Evolutionary conservation across 2,113 vertebrate genomes (phyloP).

Genomic region (Malurus elegans): DNA sequence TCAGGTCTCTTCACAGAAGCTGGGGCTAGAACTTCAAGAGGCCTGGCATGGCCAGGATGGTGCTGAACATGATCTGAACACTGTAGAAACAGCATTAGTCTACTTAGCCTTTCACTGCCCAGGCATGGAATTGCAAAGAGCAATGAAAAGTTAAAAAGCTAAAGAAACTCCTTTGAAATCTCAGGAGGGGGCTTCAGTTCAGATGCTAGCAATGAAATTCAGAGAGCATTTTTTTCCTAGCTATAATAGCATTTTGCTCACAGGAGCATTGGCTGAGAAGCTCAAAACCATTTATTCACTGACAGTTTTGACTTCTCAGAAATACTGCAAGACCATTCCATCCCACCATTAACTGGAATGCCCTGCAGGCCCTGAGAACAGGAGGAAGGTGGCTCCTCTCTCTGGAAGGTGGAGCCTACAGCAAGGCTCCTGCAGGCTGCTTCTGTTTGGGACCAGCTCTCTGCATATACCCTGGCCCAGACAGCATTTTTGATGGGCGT

Average conservation of each 20-base stretch:
- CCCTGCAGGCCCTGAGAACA: background rate
- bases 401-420: background rate
- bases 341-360: background rate
- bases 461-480: background rate
- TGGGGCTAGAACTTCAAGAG: background rate
- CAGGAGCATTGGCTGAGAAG: background rate
- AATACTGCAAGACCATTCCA: background rate
- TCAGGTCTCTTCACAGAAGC: background rate
- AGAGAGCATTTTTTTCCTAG: background rate
- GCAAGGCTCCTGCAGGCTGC: background rate
- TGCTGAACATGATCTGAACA: fast-evolving
- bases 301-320: background rate
- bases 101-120: background rate
- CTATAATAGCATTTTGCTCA: background rate
- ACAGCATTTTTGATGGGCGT: background rate
- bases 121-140: background rate
- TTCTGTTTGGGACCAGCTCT: background rate
- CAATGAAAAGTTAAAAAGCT: conserved; percentile 7
- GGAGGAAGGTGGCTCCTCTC: background rate
- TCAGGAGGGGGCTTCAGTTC: background rate
- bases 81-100: background rate
- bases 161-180: conserved; percentile 16
- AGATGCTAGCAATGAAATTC: background rate
- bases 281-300: background rate
- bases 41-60: background rate